Conservation (phyloP, 1,140 invertebrate genomes). For the Helicoverpa armigera region DNA sequence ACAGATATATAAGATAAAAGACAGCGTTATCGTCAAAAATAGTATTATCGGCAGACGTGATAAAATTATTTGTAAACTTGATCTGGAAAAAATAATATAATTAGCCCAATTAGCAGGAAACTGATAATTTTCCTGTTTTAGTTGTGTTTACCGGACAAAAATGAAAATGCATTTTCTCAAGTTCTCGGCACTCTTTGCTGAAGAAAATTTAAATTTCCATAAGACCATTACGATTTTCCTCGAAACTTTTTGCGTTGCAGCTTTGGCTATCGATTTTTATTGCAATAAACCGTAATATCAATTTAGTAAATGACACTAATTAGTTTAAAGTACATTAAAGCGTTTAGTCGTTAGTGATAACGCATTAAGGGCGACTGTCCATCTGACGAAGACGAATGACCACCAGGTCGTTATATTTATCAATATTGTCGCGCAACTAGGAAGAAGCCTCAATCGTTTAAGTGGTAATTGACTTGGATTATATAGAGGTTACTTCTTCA, state of each 20-base stretch:
- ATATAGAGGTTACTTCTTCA: slow-evolving; percentile 14
- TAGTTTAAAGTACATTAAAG: slow-evolving; percentile 8
- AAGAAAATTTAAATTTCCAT: no score
- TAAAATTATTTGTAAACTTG: not conserved
- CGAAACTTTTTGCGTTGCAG: no score
- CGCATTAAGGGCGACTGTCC: slow-evolving; percentile 43
- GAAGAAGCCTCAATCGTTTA: slow-evolving; percentile 32
- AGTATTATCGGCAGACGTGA: slow-evolving; percentile 16
- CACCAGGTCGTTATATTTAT: slow-evolving; percentile 20
- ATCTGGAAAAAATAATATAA: not conserved
- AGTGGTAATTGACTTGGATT: slow-evolving; percentile 24
- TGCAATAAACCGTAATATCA: not conserved
- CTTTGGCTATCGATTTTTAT: no score
- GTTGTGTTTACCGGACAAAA: no score
- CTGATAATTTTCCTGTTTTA: no score
- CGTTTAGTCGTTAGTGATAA: slow-evolving; percentile 37
- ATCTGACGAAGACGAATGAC: slow-evolving; percentile 38
- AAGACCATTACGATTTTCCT: no score
- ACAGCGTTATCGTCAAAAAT: not conserved
- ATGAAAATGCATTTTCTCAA: not conserved
- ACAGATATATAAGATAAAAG: not conserved
- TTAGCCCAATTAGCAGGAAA: not conserved
- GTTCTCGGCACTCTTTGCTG: no score
- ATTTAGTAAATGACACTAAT: not conserved
- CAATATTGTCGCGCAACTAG: slow-evolving; percentile 42